Evolutionary conservation across 2,888 invertebrate genomes (phyloP).

Genomic region (Steromphala cineraria): DNA sequence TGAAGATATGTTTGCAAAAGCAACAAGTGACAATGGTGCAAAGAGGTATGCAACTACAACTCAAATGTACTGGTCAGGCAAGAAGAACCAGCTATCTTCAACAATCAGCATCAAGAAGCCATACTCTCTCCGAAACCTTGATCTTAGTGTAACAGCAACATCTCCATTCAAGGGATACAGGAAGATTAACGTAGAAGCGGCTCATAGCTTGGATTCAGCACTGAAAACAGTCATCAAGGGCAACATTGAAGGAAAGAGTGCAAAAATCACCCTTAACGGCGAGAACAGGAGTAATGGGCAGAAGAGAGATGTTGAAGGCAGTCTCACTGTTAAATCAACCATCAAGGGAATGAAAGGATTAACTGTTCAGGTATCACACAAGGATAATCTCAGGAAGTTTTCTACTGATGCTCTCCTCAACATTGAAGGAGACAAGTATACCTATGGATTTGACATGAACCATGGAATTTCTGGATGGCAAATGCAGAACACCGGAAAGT

Average conservation of each 20-base stretch:
- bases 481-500: constrained; percentile 49
- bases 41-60: constrained; percentile 38
- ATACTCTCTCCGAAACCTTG: constrained; percentile 42
- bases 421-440: constrained; percentile 38
- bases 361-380: constrained; percentile 32
- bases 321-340: constrained; percentile 47
- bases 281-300: constrained; percentile 35
- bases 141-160: constrained; percentile 41
- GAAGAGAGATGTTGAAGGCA: constrained; percentile 42
- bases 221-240: constrained; percentile 41
- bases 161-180: constrained; percentile 52
- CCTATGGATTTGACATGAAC: constrained; percentile 42
- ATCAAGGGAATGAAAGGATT: constrained; percentile 12
- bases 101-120: constrained; percentile 51
- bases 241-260: constrained; percentile 38
- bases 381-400: constrained; percentile 29
- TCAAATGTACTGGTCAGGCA: constrained; percentile 48
- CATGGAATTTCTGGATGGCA: constrained; percentile 39
- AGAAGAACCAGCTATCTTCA: constrained; percentile 42
- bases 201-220: constrained; percentile 38
- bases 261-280: constrained; percentile 41
- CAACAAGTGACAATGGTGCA: constrained; percentile 37
- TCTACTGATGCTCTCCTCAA: not conserved
- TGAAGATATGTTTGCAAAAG: constrained; percentile 30
- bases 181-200: constrained; percentile 38